Percentiles rank a stretch among this genome's conserved stretches.
Conservation (phyloP, 1,140 invertebrate species). For the Diachasma alloeum region DNA sequence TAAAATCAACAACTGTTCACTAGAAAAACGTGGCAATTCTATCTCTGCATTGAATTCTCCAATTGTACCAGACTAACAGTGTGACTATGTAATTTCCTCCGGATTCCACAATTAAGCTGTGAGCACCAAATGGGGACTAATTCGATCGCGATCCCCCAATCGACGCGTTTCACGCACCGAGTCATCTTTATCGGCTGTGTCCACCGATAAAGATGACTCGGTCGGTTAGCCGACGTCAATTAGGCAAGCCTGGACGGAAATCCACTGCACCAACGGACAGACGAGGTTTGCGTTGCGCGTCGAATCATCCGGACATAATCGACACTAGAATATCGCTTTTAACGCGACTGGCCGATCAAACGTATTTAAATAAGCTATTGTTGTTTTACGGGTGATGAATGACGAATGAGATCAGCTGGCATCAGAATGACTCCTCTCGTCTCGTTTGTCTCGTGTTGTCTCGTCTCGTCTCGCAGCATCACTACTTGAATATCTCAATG, state of each 20-base stretch:
- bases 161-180: conserved; percentile 30
- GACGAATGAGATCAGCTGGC: background rate
- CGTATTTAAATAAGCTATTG: background rate
- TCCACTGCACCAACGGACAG: background rate
- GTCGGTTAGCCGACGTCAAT: conserved; percentile 32
- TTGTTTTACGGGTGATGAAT: background rate
- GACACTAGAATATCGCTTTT: conserved; percentile 11
- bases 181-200: conserved; percentile 26
- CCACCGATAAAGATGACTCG: conserved; percentile 32
- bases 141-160: conserved; percentile 30
- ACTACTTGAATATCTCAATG: too few relatives aligned
- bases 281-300: background rate
- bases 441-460: too few relatives aligned
- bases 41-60: background rate
- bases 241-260: conserved; percentile 15
- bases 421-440: too few relatives aligned
- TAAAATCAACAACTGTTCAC: background rate
- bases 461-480: too few relatives aligned
- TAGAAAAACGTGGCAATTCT: too few relatives aligned
- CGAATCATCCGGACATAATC: conserved; percentile 21
- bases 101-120: conserved; percentile 28
- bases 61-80: background rate
- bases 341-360: conserved; percentile 17
- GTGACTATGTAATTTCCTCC: background rate
- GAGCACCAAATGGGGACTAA: conserved; percentile 20